phyloP scores from a whole-genome alignment of 2,113 vertebrate species.

The Jaculus jaculus region DNA sequence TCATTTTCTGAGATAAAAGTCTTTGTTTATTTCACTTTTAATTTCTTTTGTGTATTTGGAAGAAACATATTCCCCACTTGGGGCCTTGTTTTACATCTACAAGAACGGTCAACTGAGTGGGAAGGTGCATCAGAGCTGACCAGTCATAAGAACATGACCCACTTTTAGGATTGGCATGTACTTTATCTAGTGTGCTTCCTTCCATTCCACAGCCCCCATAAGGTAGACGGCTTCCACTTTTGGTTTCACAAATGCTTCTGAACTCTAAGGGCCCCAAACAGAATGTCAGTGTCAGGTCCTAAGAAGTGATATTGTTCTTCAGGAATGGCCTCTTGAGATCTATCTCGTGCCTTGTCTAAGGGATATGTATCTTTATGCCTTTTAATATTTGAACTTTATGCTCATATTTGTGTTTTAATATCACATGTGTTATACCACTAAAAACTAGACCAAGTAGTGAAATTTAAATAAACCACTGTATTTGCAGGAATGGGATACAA shows the following conservation, averaged over 20 bases:
- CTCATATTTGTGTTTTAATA: background rate
- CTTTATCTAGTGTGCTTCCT: background rate
- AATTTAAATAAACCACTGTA: background rate
- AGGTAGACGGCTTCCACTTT: background rate
- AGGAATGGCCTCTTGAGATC: background rate
- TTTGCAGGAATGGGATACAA: background rate
- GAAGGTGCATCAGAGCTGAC: background rate
- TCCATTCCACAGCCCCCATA: background rate
- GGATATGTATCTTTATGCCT: background rate
- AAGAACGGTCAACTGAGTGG: background rate
- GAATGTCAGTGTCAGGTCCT: background rate
- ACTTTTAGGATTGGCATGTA: background rate
- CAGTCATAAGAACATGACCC: background rate
- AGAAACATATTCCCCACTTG: background rate
- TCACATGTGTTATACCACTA: background rate
- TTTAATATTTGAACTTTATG: background rate
- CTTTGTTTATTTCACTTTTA: too few relatives aligned
- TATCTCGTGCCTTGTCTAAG: background rate
- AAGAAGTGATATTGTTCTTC: background rate
- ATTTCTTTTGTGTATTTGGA: background rate
- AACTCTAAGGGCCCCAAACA: background rate
- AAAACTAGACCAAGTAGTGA: background rate
- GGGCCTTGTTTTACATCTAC: background rate
- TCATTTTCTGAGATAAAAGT: background rate
- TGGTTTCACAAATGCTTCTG: conserved; percentile 13